These are phyloP conservation scores for Busseola fusca DNA, from an alignment of 2,888 invertebrate species.

Conservation along the genomic window DNA sequence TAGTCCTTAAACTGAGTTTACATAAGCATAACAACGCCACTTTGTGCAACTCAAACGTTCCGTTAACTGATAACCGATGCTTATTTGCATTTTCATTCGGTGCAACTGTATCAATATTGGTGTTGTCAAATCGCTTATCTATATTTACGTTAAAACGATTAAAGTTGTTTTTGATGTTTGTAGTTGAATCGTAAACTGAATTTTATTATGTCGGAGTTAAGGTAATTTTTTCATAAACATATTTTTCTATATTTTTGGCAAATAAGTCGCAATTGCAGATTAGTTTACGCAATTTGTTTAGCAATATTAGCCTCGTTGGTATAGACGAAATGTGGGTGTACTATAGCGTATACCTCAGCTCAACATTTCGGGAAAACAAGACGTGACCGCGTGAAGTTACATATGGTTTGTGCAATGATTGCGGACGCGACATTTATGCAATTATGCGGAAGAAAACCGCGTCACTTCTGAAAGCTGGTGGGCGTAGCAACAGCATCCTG, in stretches of 20 bases:
- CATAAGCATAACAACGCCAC: constrained; percentile 53
- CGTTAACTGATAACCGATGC: constrained; percentile 66
- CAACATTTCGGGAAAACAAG: background rate
- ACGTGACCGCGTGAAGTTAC: too few species aligned
- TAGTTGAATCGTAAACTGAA: too few species aligned
- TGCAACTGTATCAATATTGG: constrained; percentile 62
- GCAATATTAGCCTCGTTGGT: too few species aligned
- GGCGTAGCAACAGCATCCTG: too few species aligned
- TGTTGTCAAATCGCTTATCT: constrained; percentile 56
- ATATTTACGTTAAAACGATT: constrained; percentile 21
- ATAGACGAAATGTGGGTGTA: background rate
- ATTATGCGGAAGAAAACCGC: too few species aligned
- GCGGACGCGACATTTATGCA: too few species aligned
- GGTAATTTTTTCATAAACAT: too few species aligned
- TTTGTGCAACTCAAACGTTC: constrained; percentile 57
- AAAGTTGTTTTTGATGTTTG: background rate
- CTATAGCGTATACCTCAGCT: background rate
- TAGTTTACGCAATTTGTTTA: background rate
- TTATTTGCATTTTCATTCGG: constrained; percentile 57
- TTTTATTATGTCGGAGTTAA: too few species aligned
- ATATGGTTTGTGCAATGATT: too few species aligned
- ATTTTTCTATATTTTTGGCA: too few species aligned
- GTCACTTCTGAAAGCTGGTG: too few species aligned
- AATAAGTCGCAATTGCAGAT: too few species aligned
- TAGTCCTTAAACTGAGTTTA: constrained; percentile 32